Conservation (phyloP, 2,113 vertebrate genomes). For the Ophiodon elongatus region DNA sequence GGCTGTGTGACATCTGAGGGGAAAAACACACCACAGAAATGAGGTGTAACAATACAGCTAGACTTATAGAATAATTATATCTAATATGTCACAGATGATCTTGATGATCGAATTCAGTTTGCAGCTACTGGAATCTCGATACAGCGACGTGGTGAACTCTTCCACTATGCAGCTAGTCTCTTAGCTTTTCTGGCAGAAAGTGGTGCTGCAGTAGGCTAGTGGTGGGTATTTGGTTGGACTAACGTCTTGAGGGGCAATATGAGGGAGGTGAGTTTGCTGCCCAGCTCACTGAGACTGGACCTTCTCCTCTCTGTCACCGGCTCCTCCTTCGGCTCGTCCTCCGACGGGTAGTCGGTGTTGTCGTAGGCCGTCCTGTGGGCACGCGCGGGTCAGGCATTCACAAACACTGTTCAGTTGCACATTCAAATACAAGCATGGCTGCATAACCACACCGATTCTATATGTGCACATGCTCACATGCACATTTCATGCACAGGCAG, state of each 20-base stretch:
- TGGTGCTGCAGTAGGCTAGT: slow-evolving; percentile 30
- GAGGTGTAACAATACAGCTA: neutral
- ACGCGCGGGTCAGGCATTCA: slow-evolving; percentile 62
- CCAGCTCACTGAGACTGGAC: slow-evolving; percentile 88
- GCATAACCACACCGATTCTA: neutral
- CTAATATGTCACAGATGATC: no score
- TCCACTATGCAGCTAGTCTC: slow-evolving; percentile 33
- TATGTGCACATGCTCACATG: slow-evolving; percentile 30
- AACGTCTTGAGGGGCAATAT: slow-evolving; percentile 83
- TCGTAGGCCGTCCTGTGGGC: slow-evolving; percentile 81
- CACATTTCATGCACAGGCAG: slow-evolving; percentile 43
- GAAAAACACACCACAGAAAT: neutral
- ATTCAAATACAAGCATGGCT: slow-evolving; percentile 40
- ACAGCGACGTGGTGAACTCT: slow-evolving; percentile 59
- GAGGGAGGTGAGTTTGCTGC: slow-evolving; percentile 81
- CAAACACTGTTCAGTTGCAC: slow-evolving; percentile 59
- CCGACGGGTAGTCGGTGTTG: slow-evolving; percentile 67
- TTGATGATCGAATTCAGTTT: neutral
- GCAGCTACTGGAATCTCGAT: slow-evolving; percentile 43
- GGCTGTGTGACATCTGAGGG: neutral
- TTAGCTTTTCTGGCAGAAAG: slow-evolving; percentile 41
- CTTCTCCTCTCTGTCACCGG: slow-evolving; percentile 80
- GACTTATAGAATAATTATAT: neutral
- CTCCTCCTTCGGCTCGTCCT: slow-evolving; percentile 77
- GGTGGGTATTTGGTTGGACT: slow-evolving; percentile 66